Evolutionary conservation across 2,797 vertebrate genomes (phyloP).

Genomic region (Otolemur crassicaudatus): DNA sequence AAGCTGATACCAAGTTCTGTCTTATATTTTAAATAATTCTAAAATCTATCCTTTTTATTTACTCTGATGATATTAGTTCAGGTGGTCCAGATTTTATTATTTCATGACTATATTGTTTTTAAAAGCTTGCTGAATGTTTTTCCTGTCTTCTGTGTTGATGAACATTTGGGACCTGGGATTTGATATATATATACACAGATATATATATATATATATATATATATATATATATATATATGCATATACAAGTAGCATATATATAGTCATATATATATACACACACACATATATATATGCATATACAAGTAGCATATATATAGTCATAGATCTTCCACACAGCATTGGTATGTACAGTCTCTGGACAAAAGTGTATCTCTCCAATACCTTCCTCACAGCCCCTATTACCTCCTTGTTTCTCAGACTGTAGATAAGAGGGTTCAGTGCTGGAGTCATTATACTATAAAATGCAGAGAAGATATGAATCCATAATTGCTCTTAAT

Average conservation of each 20-base stretch:
- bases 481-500: too few species aligned
- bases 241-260: too few species aligned
- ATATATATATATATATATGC: too few species aligned
- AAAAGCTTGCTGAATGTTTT: too few species aligned
- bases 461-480: constrained; percentile 15
- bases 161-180: too few species aligned
- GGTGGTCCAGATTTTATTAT: neutral
- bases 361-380: neutral
- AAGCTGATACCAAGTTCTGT: neutral
- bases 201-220: too few species aligned
- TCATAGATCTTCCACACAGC: neutral
- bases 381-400: constrained; percentile 4
- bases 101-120: too few species aligned
- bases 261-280: too few species aligned
- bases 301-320: too few species aligned
- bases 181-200: too few species aligned
- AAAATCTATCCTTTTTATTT: neutral
- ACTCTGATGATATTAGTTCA: neutral
- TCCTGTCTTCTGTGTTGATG: too few species aligned
- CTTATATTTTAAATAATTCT: neutral
- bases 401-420: constrained; percentile 54
- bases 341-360: neutral
- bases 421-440: neutral
- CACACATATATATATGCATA: neutral
- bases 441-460: neutral